Conservation (phyloP, 2,888 invertebrate genomes). For the Drosophila kambysellisi region DNA sequence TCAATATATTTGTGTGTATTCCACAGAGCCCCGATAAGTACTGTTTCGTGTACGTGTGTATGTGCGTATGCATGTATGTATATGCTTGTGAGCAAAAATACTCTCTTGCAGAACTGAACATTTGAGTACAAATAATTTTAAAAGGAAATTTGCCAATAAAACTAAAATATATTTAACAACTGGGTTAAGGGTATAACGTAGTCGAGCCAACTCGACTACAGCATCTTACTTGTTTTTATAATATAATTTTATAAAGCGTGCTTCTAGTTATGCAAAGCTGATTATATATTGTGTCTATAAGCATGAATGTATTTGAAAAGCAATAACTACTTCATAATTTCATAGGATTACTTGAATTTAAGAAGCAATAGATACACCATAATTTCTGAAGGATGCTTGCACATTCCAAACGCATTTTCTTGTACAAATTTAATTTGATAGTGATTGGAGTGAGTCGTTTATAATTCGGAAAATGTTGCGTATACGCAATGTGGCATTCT, state of each 20-base stretch:
- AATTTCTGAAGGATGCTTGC: background rate
- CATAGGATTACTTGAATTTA: background rate
- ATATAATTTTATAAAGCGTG: constrained; percentile 4
- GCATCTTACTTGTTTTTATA: background rate
- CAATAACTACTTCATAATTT: background rate
- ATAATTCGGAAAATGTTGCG: constrained; percentile 17
- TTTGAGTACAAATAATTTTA: too few relatives aligned
- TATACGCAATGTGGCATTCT: constrained; percentile 58
- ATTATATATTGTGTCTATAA: constrained; percentile 3
- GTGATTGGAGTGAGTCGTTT: background rate
- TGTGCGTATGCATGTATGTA: too few relatives aligned
- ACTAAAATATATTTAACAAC: too few relatives aligned
- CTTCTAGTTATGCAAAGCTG: constrained; percentile 15
- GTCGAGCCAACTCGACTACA: too few relatives aligned
- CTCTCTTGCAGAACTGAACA: too few relatives aligned
- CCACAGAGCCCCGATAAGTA: too few relatives aligned
- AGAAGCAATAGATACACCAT: background rate
- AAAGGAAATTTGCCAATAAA: too few relatives aligned
- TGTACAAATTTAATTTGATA: constrained; percentile 24
- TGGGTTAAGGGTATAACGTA: too few relatives aligned
- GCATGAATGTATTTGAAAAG: background rate
- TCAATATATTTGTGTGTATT: too few relatives aligned
- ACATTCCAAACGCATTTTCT: constrained; percentile 26
- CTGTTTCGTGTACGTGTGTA: too few relatives aligned
- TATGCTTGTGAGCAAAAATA: too few relatives aligned